Evolutionary conservation across 1,140 invertebrate species (phyloP).

Genomic region (Phortica variegata): DNA sequence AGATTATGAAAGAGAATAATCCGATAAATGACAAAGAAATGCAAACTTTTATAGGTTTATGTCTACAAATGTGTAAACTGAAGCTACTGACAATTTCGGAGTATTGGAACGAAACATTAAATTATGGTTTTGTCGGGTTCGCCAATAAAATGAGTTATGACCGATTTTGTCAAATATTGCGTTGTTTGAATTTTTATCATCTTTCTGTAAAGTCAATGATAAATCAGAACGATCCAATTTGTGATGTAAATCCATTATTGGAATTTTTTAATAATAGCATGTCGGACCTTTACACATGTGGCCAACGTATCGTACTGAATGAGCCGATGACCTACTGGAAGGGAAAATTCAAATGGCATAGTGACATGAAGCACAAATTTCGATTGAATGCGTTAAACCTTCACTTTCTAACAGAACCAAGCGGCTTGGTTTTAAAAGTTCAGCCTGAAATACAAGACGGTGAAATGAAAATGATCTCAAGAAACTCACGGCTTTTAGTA

Average conservation of each 20-base stretch:
- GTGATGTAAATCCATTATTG: constrained; percentile 15
- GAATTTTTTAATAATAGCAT: constrained; percentile 33
- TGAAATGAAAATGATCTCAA: too few species aligned
- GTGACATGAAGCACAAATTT: constrained; percentile 25
- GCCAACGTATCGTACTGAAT: constrained; percentile 34
- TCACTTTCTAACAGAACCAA: constrained; percentile 36
- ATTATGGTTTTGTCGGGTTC: constrained; percentile 31
- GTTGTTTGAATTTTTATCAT: constrained; percentile 25
- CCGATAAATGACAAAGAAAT: constrained; percentile 26
- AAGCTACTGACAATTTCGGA: constrained; percentile 23
- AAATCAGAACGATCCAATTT: too few species aligned
- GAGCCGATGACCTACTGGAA: constrained; percentile 38
- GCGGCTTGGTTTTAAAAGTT: constrained; percentile 31
- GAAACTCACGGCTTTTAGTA: constrained; percentile 37
- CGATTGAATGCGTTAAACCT: constrained; percentile 28
- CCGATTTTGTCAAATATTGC: constrained; percentile 25
- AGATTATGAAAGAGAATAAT: too few species aligned
- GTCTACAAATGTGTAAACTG: constrained; percentile 29
- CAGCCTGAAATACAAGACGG: constrained; percentile 25
- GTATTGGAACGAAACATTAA: constrained; percentile 26
- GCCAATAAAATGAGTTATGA: constrained; percentile 21
- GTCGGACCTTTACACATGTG: constrained; percentile 31
- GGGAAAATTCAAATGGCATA: constrained; percentile 23
- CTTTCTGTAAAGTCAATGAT: neutral
- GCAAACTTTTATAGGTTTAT: constrained; percentile 34